phyloP scores from a whole-genome alignment of 1,140 invertebrate genomes.

The Apocrypta bakeri region DNA sequence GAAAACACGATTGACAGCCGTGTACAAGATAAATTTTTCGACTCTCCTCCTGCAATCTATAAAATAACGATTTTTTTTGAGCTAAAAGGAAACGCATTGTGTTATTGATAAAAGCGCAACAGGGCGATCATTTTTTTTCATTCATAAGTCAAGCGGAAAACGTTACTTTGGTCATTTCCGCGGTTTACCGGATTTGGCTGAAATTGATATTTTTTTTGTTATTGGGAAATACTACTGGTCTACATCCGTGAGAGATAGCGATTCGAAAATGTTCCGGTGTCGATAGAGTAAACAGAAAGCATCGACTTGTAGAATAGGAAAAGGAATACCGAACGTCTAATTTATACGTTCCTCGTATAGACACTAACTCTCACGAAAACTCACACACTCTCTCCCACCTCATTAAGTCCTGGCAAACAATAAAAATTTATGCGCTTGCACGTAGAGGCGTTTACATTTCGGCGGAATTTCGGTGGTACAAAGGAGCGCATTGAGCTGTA shows the following conservation, averaged over 20 bases:
- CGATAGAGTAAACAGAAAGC: not conserved
- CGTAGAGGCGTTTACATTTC: slow-evolving; percentile 44
- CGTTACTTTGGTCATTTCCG: not conserved
- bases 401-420: slow-evolving; percentile 24
- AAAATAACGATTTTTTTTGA: no score
- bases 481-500: slow-evolving; percentile 18
- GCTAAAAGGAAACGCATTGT: no score
- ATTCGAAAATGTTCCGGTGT: no score
- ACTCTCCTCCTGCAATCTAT: no score
- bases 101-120: not conserved
- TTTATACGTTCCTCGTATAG: not conserved
- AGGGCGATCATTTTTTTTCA: slow-evolving; percentile 12
- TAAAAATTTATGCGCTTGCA: slow-evolving; percentile 43
- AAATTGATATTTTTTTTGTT: no score
- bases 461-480: slow-evolving; percentile 16
- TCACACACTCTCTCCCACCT: not conserved
- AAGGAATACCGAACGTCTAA: no score
- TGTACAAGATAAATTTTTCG: not conserved
- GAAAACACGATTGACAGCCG: no score
- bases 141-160: slow-evolving; percentile 29
- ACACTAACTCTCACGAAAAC: not conserved
- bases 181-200: not conserved
- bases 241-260: no score
- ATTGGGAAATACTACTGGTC: no score
- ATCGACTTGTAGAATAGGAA: no score